These are phyloP conservation scores for Rousettus madagascariensis DNA, from an alignment of 2,797 vertebrate genomes.

Conservation along the genomic window DNA sequence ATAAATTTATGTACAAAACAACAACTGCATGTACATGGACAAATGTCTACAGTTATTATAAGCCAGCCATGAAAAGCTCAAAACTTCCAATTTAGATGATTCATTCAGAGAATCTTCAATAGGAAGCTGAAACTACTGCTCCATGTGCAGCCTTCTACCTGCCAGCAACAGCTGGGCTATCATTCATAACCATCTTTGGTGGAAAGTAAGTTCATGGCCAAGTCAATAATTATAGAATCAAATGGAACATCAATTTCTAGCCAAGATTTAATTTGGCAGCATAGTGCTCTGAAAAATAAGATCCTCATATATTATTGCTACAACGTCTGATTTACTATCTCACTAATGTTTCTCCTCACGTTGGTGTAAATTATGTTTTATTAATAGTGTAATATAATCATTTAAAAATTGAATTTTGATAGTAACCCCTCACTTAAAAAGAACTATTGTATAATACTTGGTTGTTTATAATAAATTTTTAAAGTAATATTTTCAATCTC, in stretches of 20 bases:
- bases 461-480: not conserved
- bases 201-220: constrained; percentile 65
- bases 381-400: not conserved
- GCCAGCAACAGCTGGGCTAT: constrained; percentile 74
- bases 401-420: not conserved
- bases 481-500: not conserved
- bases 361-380: not conserved
- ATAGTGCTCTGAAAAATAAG: not conserved
- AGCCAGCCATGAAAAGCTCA: not conserved
- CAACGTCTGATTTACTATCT: not conserved
- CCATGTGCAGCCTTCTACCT: constrained; percentile 53
- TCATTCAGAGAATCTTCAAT: not conserved
- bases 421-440: not conserved
- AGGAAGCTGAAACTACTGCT: constrained; percentile 61
- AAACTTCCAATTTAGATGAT: not conserved
- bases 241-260: constrained; percentile 56
- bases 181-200: constrained; percentile 52
- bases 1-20: no score
- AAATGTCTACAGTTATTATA: not conserved
- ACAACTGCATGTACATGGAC: no score
- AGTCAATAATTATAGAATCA: constrained; percentile 58
- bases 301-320: not conserved
- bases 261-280: constrained; percentile 67
- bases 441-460: not conserved
- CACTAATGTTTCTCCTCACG: not conserved